Base-by-base conservation (phyloP, 2,113 vertebrate genomes). In the Rhineura floridana region DNA sequence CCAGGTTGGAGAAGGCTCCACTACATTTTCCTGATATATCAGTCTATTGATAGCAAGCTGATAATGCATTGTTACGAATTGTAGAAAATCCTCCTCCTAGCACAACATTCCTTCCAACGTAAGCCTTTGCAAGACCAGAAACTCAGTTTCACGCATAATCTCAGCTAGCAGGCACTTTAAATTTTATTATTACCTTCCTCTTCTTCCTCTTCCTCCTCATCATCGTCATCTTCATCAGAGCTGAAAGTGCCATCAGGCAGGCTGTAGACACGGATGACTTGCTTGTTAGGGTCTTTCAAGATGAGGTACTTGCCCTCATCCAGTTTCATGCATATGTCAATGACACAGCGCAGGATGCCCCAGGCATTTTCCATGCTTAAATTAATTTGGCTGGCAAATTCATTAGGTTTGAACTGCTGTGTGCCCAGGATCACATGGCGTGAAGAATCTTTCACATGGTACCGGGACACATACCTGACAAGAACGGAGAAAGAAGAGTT, bases 341-440 rank as follows among this genome's bases (percentile, higher is more conserved):
- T 98, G 96, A 99, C 98, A 0, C 99, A 99, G 44, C 99, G 98
- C 87, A 99, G 96, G 96, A 99, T 99, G 69, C 99, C 99, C 99
- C 99, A 99, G 90, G 98, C 99, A 0, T 99, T 99, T 96, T 99
- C 99, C 95, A 99, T 99, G 85, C 98, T 99, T 96, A 99, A 97
- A 96, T 99, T 99, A 91, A 99, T 99, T 97, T 99, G 99, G 96
- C 98, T 99, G 96, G 99, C 99, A 13, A 99, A 99, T 96, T 99
- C 99, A 33, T 98, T 99, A 59, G 99, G 99, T 93, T 99, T 99
- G 97, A 99, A 99, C 96, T 99, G 99, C 96, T 99, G 99, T 0
- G 98, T 99, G 78, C 99, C 99, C 94, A 99, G 97, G 95, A 99
- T 96, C 86, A 99, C 99, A 0, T 99, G 99, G 67, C 99, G 98